Base-by-base conservation (phyloP, 2,113 vertebrate species). In the Rutilus rutilus region DNA sequence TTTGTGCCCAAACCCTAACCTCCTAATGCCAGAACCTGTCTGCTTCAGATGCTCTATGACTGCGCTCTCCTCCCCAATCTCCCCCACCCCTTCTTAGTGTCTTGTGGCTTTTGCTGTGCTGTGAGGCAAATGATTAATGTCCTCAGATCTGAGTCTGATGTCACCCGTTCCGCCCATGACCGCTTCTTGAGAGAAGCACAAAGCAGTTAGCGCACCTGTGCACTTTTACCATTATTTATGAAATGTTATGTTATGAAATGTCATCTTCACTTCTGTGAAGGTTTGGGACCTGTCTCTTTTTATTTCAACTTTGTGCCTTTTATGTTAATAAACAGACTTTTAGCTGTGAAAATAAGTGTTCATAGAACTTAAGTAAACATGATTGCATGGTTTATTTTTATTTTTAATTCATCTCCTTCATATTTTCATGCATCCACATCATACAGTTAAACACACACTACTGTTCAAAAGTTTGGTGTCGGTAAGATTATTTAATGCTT, bases 111-210 rank as follows among this genome's bases (percentile, higher is more conserved):
- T 76, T 85, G 75, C 57, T 30, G 62, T 83, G 90, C 92, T 92
- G 6, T 52, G 83, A 90, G 92, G 91, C 90, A 62, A 87, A 93
- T 93, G 92, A 93, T 93, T 92, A 92, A 91, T 91, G 92, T 92
- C 91, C 89, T 91, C 57, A 78, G 85, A 92, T 92, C 89, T 89
- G 88, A 90, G 87, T 87, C 86, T 92, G 88, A 92, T 91, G 91
- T 93, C 92, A 91, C 78, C 80, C 88, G 85, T 85, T 78, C 33
- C 62, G 83, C 87, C 89, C 88, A 62, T 62, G 83, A 91, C 90
- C 87, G 82, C 86, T 76, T 84, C 77, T 14, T 64, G 78, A 78
- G 73, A 90, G 4, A 45, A 25, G 77, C 65, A 83, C 78, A 59
- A 90, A 86, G 86, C 76, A 54, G 30, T 50, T 75, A 42, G 83